phyloP scores from a whole-genome alignment of 2,888 invertebrate genomes.

The Chydorus sphaericus region DNA sequence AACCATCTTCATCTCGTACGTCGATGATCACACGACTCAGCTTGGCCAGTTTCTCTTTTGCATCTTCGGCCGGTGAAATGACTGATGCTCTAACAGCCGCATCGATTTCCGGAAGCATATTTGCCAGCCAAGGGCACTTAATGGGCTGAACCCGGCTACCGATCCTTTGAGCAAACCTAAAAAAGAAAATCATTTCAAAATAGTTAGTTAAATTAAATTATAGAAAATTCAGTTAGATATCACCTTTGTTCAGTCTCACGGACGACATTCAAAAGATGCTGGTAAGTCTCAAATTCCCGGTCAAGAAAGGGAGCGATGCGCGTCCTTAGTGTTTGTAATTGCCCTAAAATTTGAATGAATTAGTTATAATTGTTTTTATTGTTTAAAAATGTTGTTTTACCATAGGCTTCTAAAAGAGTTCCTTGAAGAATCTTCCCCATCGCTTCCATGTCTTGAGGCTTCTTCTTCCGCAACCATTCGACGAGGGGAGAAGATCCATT shows the following conservation, averaged over 20 bases:
- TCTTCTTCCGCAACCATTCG: constrained; percentile 9
- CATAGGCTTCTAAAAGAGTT: constrained; percentile 2
- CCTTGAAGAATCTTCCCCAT: constrained; percentile 6
- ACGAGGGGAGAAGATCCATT: background rate
- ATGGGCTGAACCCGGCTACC: background rate
- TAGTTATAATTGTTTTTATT: background rate
- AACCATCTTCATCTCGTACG: background rate
- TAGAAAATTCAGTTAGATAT: no score
- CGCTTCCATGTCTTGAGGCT: constrained; percentile 8
- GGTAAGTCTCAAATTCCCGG: background rate
- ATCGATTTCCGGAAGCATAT: background rate
- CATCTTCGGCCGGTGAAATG: constrained; percentile 10
- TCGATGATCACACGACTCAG: background rate
- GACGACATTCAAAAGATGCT: background rate
- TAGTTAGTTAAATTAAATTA: no score
- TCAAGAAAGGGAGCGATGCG: constrained; percentile 4
- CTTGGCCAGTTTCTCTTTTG: constrained; percentile 7
- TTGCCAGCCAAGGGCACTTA: background rate
- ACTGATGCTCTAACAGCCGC: constrained; percentile 2
- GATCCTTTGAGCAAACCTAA: background rate
- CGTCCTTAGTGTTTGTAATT: constrained; percentile 4
- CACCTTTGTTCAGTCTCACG: background rate
- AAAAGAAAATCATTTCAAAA: no score
- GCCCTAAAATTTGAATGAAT: background rate
- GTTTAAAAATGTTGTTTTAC: background rate